Conservation (phyloP, 2,797 vertebrate species). For the Geotrypetes seraphini region DNA sequence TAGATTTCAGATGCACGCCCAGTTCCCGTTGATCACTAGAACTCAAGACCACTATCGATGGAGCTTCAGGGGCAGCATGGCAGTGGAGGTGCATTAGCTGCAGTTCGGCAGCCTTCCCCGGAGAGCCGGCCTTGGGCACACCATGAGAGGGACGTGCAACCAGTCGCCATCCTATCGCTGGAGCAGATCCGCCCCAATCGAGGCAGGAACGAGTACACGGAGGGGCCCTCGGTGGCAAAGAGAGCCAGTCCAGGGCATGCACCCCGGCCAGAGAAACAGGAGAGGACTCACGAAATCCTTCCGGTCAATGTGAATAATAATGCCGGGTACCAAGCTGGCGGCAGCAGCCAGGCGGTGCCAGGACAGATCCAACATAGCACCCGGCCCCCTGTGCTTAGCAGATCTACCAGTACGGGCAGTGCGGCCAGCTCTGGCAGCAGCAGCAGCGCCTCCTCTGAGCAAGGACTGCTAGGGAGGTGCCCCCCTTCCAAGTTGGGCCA, state of each 20-base stretch:
- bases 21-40: conserved; percentile 81
- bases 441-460: conserved; percentile 82
- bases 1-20: conserved; percentile 93
- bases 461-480: conserved; percentile 73
- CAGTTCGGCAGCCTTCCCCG: conserved; percentile 78
- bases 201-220: conserved; percentile 90
- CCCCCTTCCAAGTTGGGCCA: conserved; percentile 58
- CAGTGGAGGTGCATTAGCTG: conserved; percentile 72
- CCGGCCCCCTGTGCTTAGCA: conserved; percentile 72
- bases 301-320: conserved; percentile 89
- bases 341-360: conserved; percentile 34
- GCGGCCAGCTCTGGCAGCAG: conserved; percentile 85
- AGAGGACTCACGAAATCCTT: conserved; percentile 89
- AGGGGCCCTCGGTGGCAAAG: conserved; percentile 76
- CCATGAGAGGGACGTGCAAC: conserved; percentile 75
- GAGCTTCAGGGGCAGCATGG: conserved; percentile 87
- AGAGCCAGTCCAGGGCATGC: conserved; percentile 58
- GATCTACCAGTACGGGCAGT: conserved; percentile 87
- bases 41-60: conserved; percentile 84
- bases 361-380: conserved; percentile 39
- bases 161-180: conserved; percentile 79
- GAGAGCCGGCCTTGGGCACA: conserved; percentile 75
- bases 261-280: conserved; percentile 75
- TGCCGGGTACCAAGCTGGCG: conserved; percentile 66
- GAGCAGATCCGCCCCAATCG: conserved; percentile 94